Base-by-base conservation (phyloP, 1,140 invertebrate genomes). In the Sycophaga agraensis region DNA sequence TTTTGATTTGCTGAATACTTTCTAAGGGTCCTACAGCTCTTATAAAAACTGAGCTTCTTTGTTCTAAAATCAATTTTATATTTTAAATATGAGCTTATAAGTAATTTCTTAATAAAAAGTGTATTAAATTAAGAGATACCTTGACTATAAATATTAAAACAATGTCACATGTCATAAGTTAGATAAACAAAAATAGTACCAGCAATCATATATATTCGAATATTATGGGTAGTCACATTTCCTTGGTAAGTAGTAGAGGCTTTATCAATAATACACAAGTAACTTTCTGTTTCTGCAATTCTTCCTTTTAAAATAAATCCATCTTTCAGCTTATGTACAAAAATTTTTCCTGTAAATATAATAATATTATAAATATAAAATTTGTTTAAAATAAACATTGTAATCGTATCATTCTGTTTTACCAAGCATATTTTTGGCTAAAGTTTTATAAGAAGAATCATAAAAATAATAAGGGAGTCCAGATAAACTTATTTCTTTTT, bases 141-240 rank as follows among this genome's bases (percentile, higher is more conserved):
- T 82, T 82, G 67, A 70, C 88, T 87, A n/a, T 90, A 92, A 57
- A 93, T 88, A 75, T 93, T 93, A 67, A 93, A 86, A 69, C 90
- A 92, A 71, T 87, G 83, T 70, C 93, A 92, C 86, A 91, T 91
- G 66, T 91, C 91, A 78, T 93, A 93, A 12, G 89, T 92, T 51
- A 87, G 80, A 69, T 92, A 93, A 4, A 93, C 89, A 78, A 89
- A 93, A 35, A 85, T 82, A 31, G 91, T 93, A n/a, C 91, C 91
- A 22, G 90, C 84, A 42, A 68, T 75, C 89, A 92, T 91, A 71
- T 87, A 94, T 89, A 93, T 91, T 2, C 91, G 88, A 70, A 85
- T 81, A 74, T 88, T 92, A 68, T 85, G 76, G 11, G 82, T 75
- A 12, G 91, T 92, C 64, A 83, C 69, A 77, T 84, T 87, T n/a